A percentile compares a stretch with the other conserved stretches of the same genome.
phyloP scores from a whole-genome alignment of 2,888 invertebrate genomes.

The Drepanosiphum platanoidis region DNA sequence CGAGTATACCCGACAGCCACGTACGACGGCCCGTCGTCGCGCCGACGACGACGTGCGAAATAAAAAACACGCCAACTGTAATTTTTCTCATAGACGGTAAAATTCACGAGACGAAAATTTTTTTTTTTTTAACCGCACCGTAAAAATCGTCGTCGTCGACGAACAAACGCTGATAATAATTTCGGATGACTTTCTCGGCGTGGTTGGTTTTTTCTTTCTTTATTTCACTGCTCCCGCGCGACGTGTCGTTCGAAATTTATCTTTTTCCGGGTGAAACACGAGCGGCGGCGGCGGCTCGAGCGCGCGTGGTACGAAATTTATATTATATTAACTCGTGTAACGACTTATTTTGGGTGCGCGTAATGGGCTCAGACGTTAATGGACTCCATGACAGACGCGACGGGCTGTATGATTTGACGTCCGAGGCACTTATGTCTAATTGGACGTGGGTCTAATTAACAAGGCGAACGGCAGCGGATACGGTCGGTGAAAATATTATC shows the following conservation, averaged over 20 bases:
- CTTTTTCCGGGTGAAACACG: constrained; percentile 5
- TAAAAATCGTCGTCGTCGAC: not conserved
- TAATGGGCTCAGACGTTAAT: constrained; percentile 52
- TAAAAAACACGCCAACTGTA: too few relatives aligned
- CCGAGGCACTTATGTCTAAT: constrained; percentile 55
- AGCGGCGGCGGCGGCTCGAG: not conserved
- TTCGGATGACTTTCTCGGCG: constrained; percentile 1
- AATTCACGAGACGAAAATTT: too few relatives aligned
- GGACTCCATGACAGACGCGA: constrained; percentile 53
- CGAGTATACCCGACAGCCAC: too few relatives aligned
- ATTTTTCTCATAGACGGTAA: too few relatives aligned
- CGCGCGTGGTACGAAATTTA: constrained; percentile 11
- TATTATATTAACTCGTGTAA: constrained; percentile 38
- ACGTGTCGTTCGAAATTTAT: constrained; percentile 23
- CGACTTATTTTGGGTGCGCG: constrained; percentile 43
- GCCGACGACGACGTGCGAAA: too few relatives aligned
- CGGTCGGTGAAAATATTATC: constrained; percentile 9
- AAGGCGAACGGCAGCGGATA: constrained; percentile 16
- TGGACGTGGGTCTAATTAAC: constrained; percentile 58
- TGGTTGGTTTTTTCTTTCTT: not conserved
- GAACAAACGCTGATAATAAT: not conserved
- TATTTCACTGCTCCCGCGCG: too few relatives aligned
- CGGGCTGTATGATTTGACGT: constrained; percentile 54
- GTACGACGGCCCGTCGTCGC: too few relatives aligned
- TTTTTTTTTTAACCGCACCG: not conserved